Conservation (phyloP, 2,888 invertebrate species). For the Clusia tigrina region DNA sequence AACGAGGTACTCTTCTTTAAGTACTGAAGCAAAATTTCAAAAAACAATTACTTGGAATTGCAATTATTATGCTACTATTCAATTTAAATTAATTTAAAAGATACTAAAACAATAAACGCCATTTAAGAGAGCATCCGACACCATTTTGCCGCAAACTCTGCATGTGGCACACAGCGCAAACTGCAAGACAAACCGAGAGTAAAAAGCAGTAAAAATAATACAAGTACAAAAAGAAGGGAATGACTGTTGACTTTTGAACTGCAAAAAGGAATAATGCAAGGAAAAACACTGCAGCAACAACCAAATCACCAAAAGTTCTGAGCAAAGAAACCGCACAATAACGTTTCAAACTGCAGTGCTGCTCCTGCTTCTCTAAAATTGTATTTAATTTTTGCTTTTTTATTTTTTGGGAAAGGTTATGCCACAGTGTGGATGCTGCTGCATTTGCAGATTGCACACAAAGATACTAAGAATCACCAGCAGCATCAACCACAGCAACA, state of each 20-base stretch:
- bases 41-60: no score
- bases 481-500: neutral
- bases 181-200: conserved; percentile 12
- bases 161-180: conserved; percentile 32
- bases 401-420: neutral
- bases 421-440: neutral
- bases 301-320: neutral
- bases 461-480: neutral
- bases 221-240: neutral
- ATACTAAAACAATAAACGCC: neutral
- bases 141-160: conserved; percentile 29
- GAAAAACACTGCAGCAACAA: neutral
- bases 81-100: no score
- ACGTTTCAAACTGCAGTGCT: no score
- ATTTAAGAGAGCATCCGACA: neutral
- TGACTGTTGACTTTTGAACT: conserved; percentile 49
- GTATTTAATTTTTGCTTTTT: neutral
- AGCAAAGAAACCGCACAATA: no score
- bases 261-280: conserved; percentile 6
- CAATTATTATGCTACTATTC: no score
- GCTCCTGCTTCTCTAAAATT: neutral
- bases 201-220: conserved; percentile 4
- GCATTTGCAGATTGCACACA: conserved; percentile 7
- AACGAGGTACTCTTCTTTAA: no score
- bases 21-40: no score